Percentiles rank a stretch among this genome's conserved stretches.
Conservation (phyloP, 2,888 invertebrate species). For the Pomacea canaliculata region DNA sequence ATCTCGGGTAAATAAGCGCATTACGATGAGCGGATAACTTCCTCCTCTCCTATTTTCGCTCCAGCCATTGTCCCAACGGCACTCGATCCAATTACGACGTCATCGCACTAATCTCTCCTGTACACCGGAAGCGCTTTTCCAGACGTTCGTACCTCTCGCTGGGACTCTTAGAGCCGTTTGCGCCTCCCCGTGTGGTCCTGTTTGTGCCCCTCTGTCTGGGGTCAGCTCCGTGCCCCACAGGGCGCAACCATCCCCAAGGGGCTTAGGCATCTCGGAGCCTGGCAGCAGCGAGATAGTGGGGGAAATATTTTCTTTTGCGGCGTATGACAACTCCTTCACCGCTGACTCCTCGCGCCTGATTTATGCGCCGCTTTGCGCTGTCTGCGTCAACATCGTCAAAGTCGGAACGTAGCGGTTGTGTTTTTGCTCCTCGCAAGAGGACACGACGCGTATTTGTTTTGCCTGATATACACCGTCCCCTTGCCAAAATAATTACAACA, state of each 20-base stretch:
- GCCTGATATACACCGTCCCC: too few species aligned
- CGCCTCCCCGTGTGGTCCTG: slow-evolving; percentile 20
- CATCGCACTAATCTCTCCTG: neutral
- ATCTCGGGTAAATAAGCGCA: too few species aligned
- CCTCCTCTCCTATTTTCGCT: too few species aligned
- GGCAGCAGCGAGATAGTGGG: neutral
- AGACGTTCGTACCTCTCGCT: slow-evolving; percentile 1
- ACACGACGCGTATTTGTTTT: too few species aligned
- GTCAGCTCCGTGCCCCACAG: neutral
- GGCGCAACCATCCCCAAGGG: neutral
- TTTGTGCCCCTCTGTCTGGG: slow-evolving; percentile 1
- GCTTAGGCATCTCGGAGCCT: neutral
- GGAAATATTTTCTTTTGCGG: slow-evolving; percentile 3
- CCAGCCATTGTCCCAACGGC: too few species aligned
- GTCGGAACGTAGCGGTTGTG: too few species aligned
- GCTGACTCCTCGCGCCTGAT: neutral
- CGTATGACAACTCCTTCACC: slow-evolving; percentile 2
- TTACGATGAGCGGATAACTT: too few species aligned
- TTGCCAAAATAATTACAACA: too few species aligned
- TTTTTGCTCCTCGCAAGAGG: too few species aligned
- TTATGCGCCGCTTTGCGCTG: slow-evolving; percentile 4
- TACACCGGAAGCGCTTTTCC: neutral
- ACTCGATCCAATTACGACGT: slow-evolving; percentile 15
- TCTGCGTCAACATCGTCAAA: slow-evolving; percentile 5
- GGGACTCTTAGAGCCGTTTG: neutral